Base-by-base conservation (phyloP, 2,797 vertebrate genomes). In the Eidolon dupreanum region DNA sequence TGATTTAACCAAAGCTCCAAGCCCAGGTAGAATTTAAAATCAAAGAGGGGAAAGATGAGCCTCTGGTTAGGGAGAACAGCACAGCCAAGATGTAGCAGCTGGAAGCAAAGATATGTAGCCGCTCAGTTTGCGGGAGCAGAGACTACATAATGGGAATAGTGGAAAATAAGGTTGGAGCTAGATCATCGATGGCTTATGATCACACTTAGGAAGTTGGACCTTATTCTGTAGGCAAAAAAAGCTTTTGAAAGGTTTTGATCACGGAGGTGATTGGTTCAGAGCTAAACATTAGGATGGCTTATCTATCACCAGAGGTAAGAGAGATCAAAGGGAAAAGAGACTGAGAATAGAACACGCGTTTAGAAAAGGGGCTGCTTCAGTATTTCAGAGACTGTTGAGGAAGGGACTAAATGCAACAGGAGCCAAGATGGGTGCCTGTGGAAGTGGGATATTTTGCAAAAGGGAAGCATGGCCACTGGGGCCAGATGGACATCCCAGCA, bases 1-100 rank as follows among this genome's bases (percentile, higher is more conserved):
- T 17, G 43, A n/a, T 79, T 5, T 93, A 85, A 41, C n/a, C 41
- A 71, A 88, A 90, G 68, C 82, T 57, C 68, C 68, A 19, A 38
- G 68, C 88, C 46, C 49, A 49, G 68, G 74, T 33, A 75, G 93
- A 77, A 93, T 61, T 89, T 77, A 78, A 96, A 93, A 77, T 86
- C 38, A 90, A 82, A 95, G 85, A 38, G 15, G 31, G 11, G 2
- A 26, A 68, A 81, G 81, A 13, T 16, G n/a, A 43, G 28, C 12
- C 77, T 96, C 87, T 88, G 71, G 73, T 73, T 77, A 70, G 68
- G 53, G 31, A 78, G 70, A 51, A 15, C 4, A 38, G 24, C 9
- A 26, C 2, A 33, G 26, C 59, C 19, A 22, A 77, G 55, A n/a
- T 33, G 55, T 12, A 22, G 51, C 49, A 77, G 38, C 38, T 90